Base-by-base conservation (phyloP, 1,140 invertebrate genomes). In the Zaprionus taronus region DNA sequence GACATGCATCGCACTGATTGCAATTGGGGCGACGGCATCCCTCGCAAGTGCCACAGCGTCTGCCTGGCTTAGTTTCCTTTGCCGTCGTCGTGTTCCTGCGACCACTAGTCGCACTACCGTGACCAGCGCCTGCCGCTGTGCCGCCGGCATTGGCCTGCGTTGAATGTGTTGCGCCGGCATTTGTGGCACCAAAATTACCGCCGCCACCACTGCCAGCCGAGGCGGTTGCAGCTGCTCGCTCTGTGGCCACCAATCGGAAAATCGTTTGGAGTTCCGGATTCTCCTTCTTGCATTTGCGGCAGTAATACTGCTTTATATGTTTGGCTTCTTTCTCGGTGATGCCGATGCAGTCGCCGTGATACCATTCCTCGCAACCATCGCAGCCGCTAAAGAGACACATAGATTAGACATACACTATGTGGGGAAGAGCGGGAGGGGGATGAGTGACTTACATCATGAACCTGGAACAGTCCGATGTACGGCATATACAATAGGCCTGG, bases 301-400 rank as follows among this genome's bases (percentile, higher is more conserved):
- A 99, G 93, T 97, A 99, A 87, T 98, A 99, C 81, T 97, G 96
- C 91, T 98, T 97, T 61, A 99, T 99, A 71, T 96, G 95, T 90
- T 98, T 98, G 0, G 98, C 97, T 92, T 99, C 97, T 79, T 97
- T 95, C 91, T 98, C 96, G 11, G 97, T 98, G 69, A 99, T 98
- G 80, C 97, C 97, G 83, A 99, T 98, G 93, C 98, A 99, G 89
- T 99, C 98, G 11, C 98, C 98, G 93, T 99, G 99, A 91, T 98
- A 99, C 98, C 99, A 99, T 94, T 99, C 98, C 93, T 99, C 98
- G 93, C 99, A 99, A 34, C 97, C 95, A 93, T 99, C 99, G 94
- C 98, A 99, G 51, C 97, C 97, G 93, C 97, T 97, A 77, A 12
- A 93, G 91, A 81, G 69, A 85, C 71, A 20, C 65, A 81, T 60